phyloP scores from a whole-genome alignment of 1,140 invertebrate species.

The Procambarus clarkii region DNA sequence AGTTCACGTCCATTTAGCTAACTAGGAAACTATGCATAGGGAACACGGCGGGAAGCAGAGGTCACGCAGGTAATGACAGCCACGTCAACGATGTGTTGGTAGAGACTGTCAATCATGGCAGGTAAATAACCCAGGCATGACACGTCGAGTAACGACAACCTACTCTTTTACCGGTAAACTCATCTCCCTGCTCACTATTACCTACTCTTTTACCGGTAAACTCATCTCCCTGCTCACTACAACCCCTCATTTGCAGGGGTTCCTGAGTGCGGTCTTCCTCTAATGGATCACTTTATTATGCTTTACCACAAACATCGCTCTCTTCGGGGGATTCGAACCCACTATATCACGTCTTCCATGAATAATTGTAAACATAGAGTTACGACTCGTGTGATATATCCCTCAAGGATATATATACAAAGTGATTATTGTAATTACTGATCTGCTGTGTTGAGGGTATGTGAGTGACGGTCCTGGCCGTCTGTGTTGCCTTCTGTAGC shows the following conservation, averaged over 20 bases:
- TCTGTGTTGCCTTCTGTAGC: background rate
- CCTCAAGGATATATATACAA: background rate
- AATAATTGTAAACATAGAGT: constrained; percentile 45
- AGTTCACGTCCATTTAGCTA: constrained; percentile 27
- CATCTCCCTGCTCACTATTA: constrained; percentile 56
- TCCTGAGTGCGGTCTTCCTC: constrained; percentile 32
- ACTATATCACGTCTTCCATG: constrained; percentile 17
- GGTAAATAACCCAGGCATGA: constrained; percentile 38
- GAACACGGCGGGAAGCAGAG: constrained; percentile 36
- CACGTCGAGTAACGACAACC: constrained; percentile 8
- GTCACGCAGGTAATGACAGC: constrained; percentile 36
- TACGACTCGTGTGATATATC: constrained; percentile 38
- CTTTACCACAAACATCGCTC: constrained; percentile 34
- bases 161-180: constrained; percentile 33
- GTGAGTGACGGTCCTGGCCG: background rate
- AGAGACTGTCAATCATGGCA: constrained; percentile 39
- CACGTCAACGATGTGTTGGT: constrained; percentile 8
- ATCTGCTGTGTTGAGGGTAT: background rate
- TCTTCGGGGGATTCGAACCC: constrained; percentile 44
- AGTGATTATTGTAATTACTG: constrained; percentile 20
- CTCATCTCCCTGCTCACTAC: constrained; percentile 56
- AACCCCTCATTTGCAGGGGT: constrained; percentile 40
- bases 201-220: constrained; percentile 26
- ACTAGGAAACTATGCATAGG: constrained; percentile 50
- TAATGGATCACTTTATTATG: constrained; percentile 54